These are phyloP conservation scores for Siniperca scherzeri DNA, from an alignment of 2,797 vertebrate species.

Conservation along the genomic window DNA sequence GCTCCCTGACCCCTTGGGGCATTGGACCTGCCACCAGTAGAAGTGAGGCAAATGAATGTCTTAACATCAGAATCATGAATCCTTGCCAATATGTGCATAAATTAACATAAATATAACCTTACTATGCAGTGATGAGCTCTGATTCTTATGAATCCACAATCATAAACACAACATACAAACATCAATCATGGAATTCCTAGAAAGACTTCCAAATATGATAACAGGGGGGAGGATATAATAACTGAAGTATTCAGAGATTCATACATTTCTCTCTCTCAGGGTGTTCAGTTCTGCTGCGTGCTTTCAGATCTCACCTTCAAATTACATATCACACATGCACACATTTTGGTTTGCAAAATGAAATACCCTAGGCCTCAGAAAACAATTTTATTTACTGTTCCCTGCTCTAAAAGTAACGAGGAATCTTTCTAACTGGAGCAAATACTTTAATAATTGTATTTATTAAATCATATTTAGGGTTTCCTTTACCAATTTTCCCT, in stretches of 20 bases:
- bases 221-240: neutral
- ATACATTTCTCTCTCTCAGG: neutral
- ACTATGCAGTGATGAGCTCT: neutral
- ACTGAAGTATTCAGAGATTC: neutral
- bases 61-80: neutral
- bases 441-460: conserved; percentile 57
- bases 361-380: conserved; percentile 43
- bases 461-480: conserved; percentile 59
- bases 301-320: conserved; percentile 44
- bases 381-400: conserved; percentile 48
- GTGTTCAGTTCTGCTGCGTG: neutral
- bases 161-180: neutral
- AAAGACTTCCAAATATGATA: neutral
- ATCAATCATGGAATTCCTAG: conserved; percentile 21
- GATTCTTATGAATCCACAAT: neutral
- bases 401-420: conserved; percentile 36
- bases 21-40: neutral
- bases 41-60: neutral
- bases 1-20: neutral
- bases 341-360: conserved; percentile 40
- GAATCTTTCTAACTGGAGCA: conserved; percentile 35
- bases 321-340: conserved; percentile 42
- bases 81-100: neutral
- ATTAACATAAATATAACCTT: conserved; percentile 10
- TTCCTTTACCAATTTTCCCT: conserved; percentile 41